A percentile compares a stretch with the other conserved stretches of the same genome.
Conservation (phyloP, 2,113 vertebrate species). For the Formicarius rufipectus region DNA sequence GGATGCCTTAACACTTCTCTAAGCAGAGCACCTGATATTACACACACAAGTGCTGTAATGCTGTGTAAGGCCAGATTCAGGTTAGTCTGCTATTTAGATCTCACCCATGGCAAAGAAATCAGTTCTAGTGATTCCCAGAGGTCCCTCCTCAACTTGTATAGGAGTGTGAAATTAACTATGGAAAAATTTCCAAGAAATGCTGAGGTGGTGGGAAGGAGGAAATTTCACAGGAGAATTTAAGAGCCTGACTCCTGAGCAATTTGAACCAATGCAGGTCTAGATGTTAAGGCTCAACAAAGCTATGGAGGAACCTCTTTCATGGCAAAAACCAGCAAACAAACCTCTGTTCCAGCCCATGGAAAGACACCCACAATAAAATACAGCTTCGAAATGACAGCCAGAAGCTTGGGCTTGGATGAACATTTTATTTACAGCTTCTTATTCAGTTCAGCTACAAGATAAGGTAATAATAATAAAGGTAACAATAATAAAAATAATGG, state of each 20-base stretch:
- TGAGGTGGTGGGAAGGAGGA: neutral
- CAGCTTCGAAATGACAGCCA: slow-evolving; percentile 11
- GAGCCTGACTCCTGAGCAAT: accelerated
- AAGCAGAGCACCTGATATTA: neutral
- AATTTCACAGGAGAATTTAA: neutral
- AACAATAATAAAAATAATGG: neutral
- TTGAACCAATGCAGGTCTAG: neutral
- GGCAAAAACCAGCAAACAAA: neutral
- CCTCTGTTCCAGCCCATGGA: neutral
- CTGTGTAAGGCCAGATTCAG: neutral
- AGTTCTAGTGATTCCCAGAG: neutral
- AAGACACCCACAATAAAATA: neutral
- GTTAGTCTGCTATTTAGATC: neutral
- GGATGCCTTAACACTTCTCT: neutral
- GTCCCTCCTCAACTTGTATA: neutral
- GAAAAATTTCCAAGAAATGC: neutral
- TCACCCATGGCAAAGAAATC: neutral
- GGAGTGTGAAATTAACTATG: neutral
- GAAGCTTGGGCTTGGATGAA: neutral
- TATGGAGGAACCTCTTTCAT: neutral
- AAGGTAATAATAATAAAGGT: neutral
- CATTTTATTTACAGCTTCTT: neutral
- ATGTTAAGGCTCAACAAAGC: neutral
- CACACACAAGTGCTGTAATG: neutral
- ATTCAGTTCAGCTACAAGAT: neutral